Conservation (phyloP, 2,797 vertebrate species). For the Coreius guichenoti region DNA sequence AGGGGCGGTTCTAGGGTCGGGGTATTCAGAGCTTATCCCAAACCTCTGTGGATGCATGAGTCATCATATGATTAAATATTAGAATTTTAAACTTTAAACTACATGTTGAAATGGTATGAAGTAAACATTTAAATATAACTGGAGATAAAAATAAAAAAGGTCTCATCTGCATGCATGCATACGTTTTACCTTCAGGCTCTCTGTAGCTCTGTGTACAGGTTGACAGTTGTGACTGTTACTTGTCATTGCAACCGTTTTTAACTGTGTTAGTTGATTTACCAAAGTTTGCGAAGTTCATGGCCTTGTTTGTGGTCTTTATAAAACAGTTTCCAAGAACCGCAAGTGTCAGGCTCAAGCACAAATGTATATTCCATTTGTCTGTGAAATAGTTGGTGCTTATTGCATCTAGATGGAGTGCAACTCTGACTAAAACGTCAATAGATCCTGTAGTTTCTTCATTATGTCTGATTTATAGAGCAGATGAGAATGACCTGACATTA, state of each 20-base stretch:
- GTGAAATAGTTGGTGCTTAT: background rate
- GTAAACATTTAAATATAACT: background rate
- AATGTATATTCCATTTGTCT: background rate
- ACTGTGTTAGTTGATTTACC: background rate
- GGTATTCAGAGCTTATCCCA: background rate
- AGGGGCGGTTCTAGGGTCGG: constrained; percentile 1
- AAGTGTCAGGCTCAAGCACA: background rate
- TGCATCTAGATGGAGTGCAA: constrained; percentile 14
- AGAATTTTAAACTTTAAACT: background rate
- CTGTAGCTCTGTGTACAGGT: background rate
- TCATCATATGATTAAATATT: background rate
- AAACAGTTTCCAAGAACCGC: background rate
- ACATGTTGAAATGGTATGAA: background rate
- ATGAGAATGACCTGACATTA: background rate
- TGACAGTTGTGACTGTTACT: background rate
- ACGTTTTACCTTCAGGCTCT: background rate
- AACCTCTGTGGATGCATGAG: background rate
- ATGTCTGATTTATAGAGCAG: constrained; percentile 14
- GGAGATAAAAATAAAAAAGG: background rate
- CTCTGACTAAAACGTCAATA: background rate
- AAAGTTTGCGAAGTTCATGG: background rate
- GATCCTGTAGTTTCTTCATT: constrained; percentile 2
- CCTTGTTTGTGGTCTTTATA: background rate
- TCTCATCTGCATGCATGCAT: background rate
- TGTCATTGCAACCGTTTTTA: background rate